phyloP scores from a whole-genome alignment of 2,113 vertebrate genomes.

The Anoplopoma fimbria region DNA sequence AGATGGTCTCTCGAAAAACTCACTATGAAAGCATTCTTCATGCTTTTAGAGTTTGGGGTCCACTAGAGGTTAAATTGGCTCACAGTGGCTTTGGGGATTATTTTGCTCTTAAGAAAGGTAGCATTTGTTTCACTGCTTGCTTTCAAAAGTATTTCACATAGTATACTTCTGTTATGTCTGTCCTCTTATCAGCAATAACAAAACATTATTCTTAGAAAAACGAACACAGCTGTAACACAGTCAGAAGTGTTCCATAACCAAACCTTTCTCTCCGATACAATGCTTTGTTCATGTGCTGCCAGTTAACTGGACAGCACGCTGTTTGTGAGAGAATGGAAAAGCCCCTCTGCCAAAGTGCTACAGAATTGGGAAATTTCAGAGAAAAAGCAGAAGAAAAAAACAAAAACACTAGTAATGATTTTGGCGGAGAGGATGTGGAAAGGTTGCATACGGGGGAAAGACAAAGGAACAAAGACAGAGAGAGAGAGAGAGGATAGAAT shows the following conservation, averaged over 20 bases:
- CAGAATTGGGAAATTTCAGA: constrained; percentile 46
- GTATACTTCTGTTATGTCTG: background rate
- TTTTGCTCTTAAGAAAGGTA: background rate
- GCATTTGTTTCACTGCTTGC: background rate
- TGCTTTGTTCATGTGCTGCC: constrained; percentile 35
- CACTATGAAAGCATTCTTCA: background rate
- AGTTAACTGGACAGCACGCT: constrained; percentile 31
- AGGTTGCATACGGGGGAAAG: constrained; percentile 4
- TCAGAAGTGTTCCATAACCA: constrained; percentile 21
- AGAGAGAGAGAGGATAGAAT: constrained; percentile 19
- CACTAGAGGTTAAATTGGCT: background rate
- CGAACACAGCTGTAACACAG: constrained; percentile 14
- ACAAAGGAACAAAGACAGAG: constrained; percentile 36
- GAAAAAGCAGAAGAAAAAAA: background rate
- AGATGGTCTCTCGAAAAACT: background rate
- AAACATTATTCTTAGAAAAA: constrained; percentile 24
- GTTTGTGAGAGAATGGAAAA: constrained; percentile 60
- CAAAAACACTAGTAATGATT: constrained; percentile 1
- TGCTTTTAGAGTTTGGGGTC: background rate
- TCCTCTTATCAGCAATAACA: constrained; percentile 10
- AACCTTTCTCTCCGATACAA: constrained; percentile 35
- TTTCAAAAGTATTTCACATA: background rate
- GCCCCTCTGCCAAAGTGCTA: constrained; percentile 53
- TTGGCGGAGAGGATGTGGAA: constrained; percentile 14
- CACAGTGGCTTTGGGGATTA: background rate